Evolutionary conservation across 2,113 vertebrate species (phyloP), one percentile per base, ranked within the genome.

Genomic region (Aleadryas rufinucha): DNA sequence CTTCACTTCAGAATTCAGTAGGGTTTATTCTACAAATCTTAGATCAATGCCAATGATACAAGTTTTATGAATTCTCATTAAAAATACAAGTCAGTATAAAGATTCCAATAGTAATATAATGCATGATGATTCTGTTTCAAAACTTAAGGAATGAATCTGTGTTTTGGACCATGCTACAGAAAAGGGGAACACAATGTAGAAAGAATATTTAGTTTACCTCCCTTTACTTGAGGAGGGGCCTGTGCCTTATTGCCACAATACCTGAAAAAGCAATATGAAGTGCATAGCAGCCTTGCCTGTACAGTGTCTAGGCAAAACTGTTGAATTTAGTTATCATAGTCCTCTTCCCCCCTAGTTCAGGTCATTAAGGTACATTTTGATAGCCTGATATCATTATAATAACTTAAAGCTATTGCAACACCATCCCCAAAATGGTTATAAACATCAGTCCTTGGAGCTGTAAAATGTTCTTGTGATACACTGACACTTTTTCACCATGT

Each of bases 1-100:
- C 96, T 97, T 94, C 54, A 92, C 90, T 90, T 94, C 42, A 96
- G 91, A 96, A 96, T 97, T 96, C 95, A 97, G 87, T 94, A 94
- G 97, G 96, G 85, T 97, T 97, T 97, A 97, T 97, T 97, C 96
- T 97, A 97, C 93, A 97, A 95, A 97, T 94, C 89, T 97, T 95
- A 95, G 95, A 97, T 96, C 93, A 97, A 97, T 95, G 96, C 94
- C 96, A 97, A 93, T 94, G 96, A 97, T 97, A 97, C 97, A 97
- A 95, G 94, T 95, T 95, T 93, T 96, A 97, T 87, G 96, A 94
- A 90, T 95, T 96, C 79, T 95, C 93, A 94, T 97, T 97, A 97
- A 97, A 97, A 97, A 97, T 97, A 97, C 96, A 97, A 96, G 92
- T 97, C 94, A 94, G 96, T 97, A 95, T 97, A 97, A 96, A 97